Conservation (phyloP, 1,140 invertebrate species). For the Sarcophaga bullata region DNA sequence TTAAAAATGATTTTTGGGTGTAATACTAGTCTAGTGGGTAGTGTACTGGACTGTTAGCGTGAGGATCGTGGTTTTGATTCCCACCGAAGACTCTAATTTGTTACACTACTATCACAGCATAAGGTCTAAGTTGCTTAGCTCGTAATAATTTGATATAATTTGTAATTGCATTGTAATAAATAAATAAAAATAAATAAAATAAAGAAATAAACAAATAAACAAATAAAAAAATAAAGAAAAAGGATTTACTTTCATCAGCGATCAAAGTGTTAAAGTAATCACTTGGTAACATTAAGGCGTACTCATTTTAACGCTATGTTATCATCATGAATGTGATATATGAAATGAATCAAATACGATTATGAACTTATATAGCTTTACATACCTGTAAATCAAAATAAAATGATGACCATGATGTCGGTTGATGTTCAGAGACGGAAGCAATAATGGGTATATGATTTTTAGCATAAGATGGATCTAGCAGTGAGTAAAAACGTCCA, state of each 20-base stretch:
- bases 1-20: too few species aligned
- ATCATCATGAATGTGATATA: slow-evolving; percentile 48
- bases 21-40: too few species aligned
- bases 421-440: slow-evolving; percentile 98
- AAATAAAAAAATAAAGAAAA: too few species aligned
- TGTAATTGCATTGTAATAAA: too few species aligned
- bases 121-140: too few species aligned
- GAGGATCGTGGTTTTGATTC: too few species aligned
- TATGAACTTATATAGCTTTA: slow-evolving; percentile 14
- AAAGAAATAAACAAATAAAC: too few species aligned
- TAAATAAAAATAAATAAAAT: too few species aligned
- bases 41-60: too few species aligned
- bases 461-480: slow-evolving; percentile 98
- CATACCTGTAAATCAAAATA: slow-evolving; percentile 91
- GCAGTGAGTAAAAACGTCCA: slow-evolving; percentile 95
- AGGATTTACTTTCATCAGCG: slow-evolving; percentile 52
- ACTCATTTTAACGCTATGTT: slow-evolving; percentile 53
- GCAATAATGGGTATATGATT: slow-evolving; percentile 99
- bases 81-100: too few species aligned
- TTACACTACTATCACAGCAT: too few species aligned
- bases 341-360: background rate
- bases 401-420: slow-evolving; percentile 98
- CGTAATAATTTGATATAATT: too few species aligned
- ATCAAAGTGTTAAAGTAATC: slow-evolving; percentile 65
- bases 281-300: slow-evolving; percentile 61